Conservation (phyloP, 2,888 invertebrate species). For the Drosophila buzzatii region DNA sequence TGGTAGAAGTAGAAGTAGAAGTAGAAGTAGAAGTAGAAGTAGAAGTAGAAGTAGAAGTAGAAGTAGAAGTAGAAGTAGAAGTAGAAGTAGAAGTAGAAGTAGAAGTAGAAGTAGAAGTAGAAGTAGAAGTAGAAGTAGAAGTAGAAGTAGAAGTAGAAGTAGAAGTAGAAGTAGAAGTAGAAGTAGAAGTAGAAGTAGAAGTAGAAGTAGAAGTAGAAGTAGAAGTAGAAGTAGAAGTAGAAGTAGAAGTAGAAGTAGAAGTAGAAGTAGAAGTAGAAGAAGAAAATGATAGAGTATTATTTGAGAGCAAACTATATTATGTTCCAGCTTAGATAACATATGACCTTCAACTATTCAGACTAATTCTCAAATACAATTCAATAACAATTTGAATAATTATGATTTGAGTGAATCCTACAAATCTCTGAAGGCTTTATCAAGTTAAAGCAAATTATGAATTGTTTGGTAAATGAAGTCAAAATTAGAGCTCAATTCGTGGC, state of each 20-base stretch:
- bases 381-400: slow-evolving; percentile 3
- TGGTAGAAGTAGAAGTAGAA: neutral
- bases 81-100: too few species aligned
- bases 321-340: neutral
- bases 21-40: neutral
- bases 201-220: neutral
- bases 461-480: slow-evolving; percentile 9
- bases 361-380: neutral
- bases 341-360: neutral
- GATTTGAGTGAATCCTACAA: neutral
- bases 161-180: neutral
- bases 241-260: neutral
- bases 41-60: neutral
- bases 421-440: neutral
- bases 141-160: neutral
- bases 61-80: neutral
- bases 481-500: slow-evolving; percentile 7
- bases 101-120: neutral
- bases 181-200: neutral
- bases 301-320: neutral
- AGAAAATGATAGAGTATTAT: neutral
- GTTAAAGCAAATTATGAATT: slow-evolving; percentile 4
- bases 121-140: neutral
- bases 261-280: neutral
- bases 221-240: neutral